These are phyloP conservation scores for Neopipo cinnamomea DNA, from an alignment of 2,113 vertebrate genomes.

Conservation along the genomic window DNA sequence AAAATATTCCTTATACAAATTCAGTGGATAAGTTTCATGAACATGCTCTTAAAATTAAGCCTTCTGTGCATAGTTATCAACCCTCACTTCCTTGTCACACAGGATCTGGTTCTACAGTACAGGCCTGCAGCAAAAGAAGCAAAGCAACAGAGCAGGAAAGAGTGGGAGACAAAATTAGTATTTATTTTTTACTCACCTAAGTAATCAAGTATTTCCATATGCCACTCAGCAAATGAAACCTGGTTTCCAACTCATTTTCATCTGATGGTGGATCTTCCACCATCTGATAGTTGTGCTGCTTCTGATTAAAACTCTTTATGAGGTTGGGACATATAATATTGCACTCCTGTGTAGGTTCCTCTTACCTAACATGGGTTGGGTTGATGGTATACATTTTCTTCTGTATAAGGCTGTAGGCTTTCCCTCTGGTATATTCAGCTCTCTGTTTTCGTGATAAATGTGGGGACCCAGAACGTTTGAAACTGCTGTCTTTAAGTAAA, in stretches of 20 bases:
- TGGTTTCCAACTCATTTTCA: neutral
- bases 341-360: neutral
- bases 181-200: neutral
- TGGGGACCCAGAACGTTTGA: neutral
- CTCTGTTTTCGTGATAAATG: neutral
- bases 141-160: neutral
- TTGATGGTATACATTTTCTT: neutral
- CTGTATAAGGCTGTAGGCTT: neutral
- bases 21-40: neutral
- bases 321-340: neutral
- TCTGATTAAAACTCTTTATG: neutral
- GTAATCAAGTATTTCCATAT: conserved; percentile 12
- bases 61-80: neutral
- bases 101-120: neutral
- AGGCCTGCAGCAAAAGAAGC: neutral
- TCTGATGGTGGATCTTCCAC: neutral
- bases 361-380: neutral
- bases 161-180: neutral
- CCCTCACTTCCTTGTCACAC: neutral
- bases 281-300: neutral
- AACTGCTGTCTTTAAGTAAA: neutral
- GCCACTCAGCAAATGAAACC: neutral
- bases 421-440: neutral
- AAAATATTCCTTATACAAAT: neutral
- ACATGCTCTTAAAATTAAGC: neutral